Evolutionary conservation across 2,797 vertebrate genomes (phyloP).

Genomic region (Okamejei kenojei): DNA sequence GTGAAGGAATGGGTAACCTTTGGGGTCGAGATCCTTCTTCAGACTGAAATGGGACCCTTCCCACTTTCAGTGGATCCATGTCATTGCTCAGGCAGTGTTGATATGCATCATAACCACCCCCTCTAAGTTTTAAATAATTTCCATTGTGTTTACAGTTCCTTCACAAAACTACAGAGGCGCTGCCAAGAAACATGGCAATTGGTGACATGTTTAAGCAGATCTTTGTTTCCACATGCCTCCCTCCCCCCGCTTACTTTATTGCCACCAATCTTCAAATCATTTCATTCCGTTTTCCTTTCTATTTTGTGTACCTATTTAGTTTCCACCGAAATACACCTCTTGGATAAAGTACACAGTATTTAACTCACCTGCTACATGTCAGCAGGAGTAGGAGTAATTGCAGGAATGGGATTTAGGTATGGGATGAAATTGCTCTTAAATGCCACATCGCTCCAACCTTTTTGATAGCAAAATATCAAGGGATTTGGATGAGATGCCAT

Average conservation of each 20-base stretch:
- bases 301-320: too few species aligned
- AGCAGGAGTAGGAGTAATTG: background rate
- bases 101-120: too few species aligned
- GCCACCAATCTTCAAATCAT: too few species aligned
- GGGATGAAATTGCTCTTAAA: background rate
- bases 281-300: too few species aligned
- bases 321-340: too few species aligned
- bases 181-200: background rate
- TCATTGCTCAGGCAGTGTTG: too few species aligned
- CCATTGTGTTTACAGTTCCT: background rate
- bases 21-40: too few species aligned
- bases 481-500: background rate
- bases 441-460: background rate
- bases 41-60: too few species aligned
- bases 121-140: background rate
- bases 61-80: too few species aligned
- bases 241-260: too few species aligned
- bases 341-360: background rate
- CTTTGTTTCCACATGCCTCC: background rate
- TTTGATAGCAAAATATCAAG: background rate
- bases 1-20: too few species aligned
- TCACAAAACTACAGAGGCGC: background rate
- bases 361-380: background rate
- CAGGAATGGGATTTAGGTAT: too few species aligned
- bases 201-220: background rate